A percentile compares a stretch with the other conserved stretches of the same genome.
phyloP scores from a whole-genome alignment of 1,140 invertebrate species.

The Triops cancriformis region DNA sequence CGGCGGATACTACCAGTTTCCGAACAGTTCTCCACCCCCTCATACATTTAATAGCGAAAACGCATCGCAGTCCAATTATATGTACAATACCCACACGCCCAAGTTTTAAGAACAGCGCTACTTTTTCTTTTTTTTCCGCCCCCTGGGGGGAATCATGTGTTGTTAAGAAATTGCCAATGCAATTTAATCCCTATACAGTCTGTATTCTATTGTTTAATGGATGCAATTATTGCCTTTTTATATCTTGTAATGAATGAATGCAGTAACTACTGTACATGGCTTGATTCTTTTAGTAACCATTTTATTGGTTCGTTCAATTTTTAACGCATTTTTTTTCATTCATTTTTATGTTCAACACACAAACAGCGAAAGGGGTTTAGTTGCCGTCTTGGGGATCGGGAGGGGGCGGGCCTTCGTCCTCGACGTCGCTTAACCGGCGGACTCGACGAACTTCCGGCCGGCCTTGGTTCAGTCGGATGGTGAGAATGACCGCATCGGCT shows the following conservation, averaged over 20 bases:
- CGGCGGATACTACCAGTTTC: background rate
- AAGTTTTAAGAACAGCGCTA: background rate
- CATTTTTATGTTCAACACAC: too few relatives aligned
- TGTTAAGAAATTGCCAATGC: background rate
- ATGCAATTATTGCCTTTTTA: background rate
- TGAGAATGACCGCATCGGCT: background rate
- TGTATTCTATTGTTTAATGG: background rate
- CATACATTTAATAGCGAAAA: background rate
- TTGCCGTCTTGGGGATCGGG: background rate
- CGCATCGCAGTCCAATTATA: background rate
- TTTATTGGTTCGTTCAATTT: too few relatives aligned
- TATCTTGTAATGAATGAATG: background rate
- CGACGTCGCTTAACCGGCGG: background rate
- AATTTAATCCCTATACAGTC: background rate
- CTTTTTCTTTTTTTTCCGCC: background rate
- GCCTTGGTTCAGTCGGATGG: background rate
- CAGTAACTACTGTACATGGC: background rate
- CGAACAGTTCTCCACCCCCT: background rate
- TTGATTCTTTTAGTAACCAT: too few relatives aligned
- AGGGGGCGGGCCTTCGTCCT: background rate
- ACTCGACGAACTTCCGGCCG: background rate
- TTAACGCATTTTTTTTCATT: too few relatives aligned
- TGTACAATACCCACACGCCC: background rate
- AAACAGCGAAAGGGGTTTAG: background rate
- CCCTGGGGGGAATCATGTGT: background rate